Conservation (phyloP, 2,888 invertebrate species). For the Patella depressa region DNA sequence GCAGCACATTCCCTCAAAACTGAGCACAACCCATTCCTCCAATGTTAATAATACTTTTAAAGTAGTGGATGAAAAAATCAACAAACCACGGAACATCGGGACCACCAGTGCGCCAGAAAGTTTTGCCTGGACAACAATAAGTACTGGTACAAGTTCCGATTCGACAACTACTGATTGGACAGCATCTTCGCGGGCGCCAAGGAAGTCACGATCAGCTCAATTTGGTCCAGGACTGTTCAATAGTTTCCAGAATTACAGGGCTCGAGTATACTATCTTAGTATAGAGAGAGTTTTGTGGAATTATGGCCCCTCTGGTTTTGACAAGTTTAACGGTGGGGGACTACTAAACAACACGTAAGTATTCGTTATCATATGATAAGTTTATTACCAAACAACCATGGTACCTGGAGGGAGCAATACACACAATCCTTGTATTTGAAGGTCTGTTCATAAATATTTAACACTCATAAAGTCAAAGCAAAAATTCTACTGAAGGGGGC, state of each 20-base stretch:
- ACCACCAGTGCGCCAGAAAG: background rate
- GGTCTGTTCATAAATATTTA: too few species aligned
- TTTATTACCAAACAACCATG: too few species aligned
- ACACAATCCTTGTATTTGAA: too few species aligned
- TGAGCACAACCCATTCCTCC: too few species aligned
- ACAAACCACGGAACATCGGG: too few species aligned
- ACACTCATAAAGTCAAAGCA: too few species aligned
- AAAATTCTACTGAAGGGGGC: too few species aligned
- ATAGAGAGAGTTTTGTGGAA: slow-evolving; percentile 47
- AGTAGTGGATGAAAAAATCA: too few species aligned
- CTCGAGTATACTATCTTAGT: slow-evolving; percentile 39
- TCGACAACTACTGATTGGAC: background rate
- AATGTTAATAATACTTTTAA: too few species aligned
- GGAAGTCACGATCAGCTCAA: background rate
- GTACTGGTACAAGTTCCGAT: too few species aligned
- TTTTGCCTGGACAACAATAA: background rate
- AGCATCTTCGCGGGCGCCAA: background rate
- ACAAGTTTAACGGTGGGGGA: slow-evolving; percentile 40
- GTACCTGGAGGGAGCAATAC: too few species aligned
- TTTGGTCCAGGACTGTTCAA: background rate
- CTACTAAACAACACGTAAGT: slow-evolving; percentile 27
- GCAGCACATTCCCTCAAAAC: background rate
- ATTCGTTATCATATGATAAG: too few species aligned
- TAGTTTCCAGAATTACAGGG: slow-evolving; percentile 27
- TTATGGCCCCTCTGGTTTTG: slow-evolving; percentile 45